These are phyloP conservation scores for Parascotia fuliginaria DNA, from an alignment of 2,888 invertebrate genomes.

Conservation along the genomic window DNA sequence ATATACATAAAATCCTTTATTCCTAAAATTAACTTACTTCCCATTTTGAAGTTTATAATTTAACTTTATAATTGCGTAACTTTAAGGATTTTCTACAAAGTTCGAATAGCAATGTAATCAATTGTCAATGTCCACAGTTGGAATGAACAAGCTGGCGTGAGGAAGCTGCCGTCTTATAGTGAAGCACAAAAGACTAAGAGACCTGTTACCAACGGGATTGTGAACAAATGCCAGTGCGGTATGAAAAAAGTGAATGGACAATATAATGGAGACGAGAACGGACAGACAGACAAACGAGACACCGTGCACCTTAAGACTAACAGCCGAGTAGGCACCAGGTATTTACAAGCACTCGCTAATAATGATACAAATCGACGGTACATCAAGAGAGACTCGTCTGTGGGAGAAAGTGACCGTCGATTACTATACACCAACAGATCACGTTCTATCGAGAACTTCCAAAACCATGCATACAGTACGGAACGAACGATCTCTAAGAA, in stretches of 20 bases:
- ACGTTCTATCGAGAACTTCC: constrained; percentile 82
- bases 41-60: no score
- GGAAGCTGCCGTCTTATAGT: constrained; percentile 83
- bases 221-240: constrained; percentile 78
- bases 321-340: constrained; percentile 80
- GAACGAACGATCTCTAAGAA: constrained; percentile 61
- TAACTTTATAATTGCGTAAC: no score
- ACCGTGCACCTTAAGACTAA: constrained; percentile 71
- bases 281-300: constrained; percentile 61
- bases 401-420: constrained; percentile 70
- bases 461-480: constrained; percentile 61
- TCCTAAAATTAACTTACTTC: no score
- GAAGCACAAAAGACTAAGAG: constrained; percentile 85
- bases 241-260: constrained; percentile 73
- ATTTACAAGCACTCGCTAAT: constrained; percentile 77
- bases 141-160: constrained; percentile 83
- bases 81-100: no score
- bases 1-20: no score
- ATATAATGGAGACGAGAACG: constrained; percentile 56
- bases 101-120: background rate
- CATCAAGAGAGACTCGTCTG: constrained; percentile 72
- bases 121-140: constrained; percentile 63
- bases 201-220: constrained; percentile 75
- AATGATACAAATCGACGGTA: constrained; percentile 64
- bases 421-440: constrained; percentile 71